Evolutionary conservation across 2,888 invertebrate species (phyloP), one percentile per base, ranked within the genome.

Genomic region (Mellilla xanthometata): DNA sequence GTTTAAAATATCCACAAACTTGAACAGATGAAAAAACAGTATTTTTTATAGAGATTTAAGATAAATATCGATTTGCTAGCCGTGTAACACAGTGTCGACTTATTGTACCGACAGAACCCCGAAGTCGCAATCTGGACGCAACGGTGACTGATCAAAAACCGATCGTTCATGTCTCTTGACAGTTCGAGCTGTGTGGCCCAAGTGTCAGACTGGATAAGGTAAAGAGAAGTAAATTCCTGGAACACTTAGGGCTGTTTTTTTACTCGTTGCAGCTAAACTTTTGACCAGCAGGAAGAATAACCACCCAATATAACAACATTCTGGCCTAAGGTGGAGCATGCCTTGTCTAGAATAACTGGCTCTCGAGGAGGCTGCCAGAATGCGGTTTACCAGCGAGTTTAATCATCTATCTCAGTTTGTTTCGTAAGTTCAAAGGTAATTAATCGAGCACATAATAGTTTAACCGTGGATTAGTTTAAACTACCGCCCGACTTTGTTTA

Each of bases 141-240:
- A 41, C 44, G 36, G 66, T 66, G 59, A 67, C 62, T 59, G 50
- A 65, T 72, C 66, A 68, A 74, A 76, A 71, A 66, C 61, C 70
- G 58, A 81, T 83, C 82, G 65, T 65, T 83, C 80, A 79, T 70
- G 54, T 65, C 55, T 58, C 59, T 61, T 75, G 81, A 81, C 81
- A 80, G 72, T 43, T 38, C 72, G 56, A 66, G 67, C 58, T 73
- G 75, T 73, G 72, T 70, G 76, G 60, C 54, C 63, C 39, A 47
- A 58, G 49, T 62, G 62, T 42, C 49, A 45, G 43, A 31, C 33
- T 47, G 43, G 44, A 30, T 52, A 42, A 42, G 32, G 45, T 45
- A 48, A 38, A 34, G 41, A 5, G 15, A 19, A 5, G 15, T 19
- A 19, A 6, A 6, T 19, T 3, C 0, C 15, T 19, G 15, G 15